Percentiles rank a stretch among this genome's conserved stretches.
Conservation (phyloP, 2,888 invertebrate species). For the Mellilla xanthometata region DNA sequence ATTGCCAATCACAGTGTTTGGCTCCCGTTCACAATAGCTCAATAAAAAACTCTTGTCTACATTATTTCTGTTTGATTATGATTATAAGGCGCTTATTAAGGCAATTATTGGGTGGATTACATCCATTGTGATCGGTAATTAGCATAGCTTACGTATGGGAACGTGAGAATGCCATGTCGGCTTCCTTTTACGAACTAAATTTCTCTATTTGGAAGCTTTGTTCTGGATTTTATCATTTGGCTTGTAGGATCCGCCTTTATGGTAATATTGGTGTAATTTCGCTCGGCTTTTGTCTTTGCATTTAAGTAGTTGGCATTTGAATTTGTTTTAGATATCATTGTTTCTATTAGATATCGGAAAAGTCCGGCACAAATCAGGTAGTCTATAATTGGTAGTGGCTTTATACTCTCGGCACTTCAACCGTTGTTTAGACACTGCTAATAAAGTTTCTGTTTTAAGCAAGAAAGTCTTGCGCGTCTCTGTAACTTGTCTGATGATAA, state of each 20-base stretch:
- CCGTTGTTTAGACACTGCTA: no score
- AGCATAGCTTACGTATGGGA: conserved; percentile 24
- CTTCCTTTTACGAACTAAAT: conserved; percentile 12
- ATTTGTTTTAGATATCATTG: no score
- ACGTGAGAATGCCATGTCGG: conserved; percentile 26
- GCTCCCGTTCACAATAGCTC: conserved; percentile 55
- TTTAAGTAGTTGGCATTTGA: no score
- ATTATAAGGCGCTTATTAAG: conserved; percentile 67
- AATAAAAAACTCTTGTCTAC: conserved; percentile 45
- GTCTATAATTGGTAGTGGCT: no score
- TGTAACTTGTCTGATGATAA: no score
- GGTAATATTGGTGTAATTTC: conserved; percentile 1
- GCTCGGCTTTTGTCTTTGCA: not conserved
- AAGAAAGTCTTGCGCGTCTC: no score
- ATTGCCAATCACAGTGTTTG: conserved; percentile 49
- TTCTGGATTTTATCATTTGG: conserved; percentile 37
- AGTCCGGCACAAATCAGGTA: no score
- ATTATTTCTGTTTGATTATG: conserved; percentile 72
- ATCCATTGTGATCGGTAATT: conserved; percentile 55
- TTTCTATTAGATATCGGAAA: no score
- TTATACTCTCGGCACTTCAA: no score
- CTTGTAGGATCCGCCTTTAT: conserved; percentile 22
- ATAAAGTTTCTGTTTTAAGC: no score
- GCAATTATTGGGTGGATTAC: conserved; percentile 66
- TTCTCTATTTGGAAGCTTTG: conserved; percentile 33